Base-by-base conservation (phyloP, 2,888 invertebrate species). In the Perithous albicinctus region DNA sequence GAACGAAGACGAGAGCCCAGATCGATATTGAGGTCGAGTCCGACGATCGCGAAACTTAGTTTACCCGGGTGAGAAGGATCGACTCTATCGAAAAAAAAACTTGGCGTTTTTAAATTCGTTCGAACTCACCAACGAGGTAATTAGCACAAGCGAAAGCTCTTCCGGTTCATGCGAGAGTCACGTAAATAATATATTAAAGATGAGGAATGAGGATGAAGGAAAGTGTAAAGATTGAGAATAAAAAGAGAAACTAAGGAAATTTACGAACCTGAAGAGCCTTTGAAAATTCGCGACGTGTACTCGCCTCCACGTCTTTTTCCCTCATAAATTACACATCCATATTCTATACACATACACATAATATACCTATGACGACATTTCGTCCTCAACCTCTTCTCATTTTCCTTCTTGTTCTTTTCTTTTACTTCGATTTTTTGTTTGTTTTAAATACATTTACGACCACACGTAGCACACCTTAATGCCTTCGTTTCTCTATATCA, bases 401-500 rank as follows among this genome's bases (percentile, higher is more conserved):
- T 67, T 67, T 59, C 18, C 41, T 41, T 35, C 48, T 75, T 73
- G 67, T 80, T 82, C 54, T 78, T 69, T 82, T 56, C 70, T 20
- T 43, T 18, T 56, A 54, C 75, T 38, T 67, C 35, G 18, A 56
- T 64, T 41, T 76, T 38, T 48, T 32, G 46, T 51, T 29, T 72
- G 54, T 46, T 78, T 78, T 51, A 51, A 51, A 73, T 51, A 81
- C 78, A 81, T 79, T 59, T 83, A 85, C 84, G 85, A 86, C 86
- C 85, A 84, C 84, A 85, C 85, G 80, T 85, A 80, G 84, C 67
- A 82, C 78, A 87, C 83, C 84, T 86, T 87, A 88, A 88, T 88
- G 87, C 88, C 88, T 88, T 88, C 86, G 86, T 87, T 88, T 87
- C 78, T 86, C 86, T 87, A 86, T 89, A 88, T 88, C 89, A 88